Evolutionary conservation across 2,113 vertebrate genomes (phyloP), one percentile per base, ranked within the genome.

Genomic region (Carlito syrichta): DNA sequence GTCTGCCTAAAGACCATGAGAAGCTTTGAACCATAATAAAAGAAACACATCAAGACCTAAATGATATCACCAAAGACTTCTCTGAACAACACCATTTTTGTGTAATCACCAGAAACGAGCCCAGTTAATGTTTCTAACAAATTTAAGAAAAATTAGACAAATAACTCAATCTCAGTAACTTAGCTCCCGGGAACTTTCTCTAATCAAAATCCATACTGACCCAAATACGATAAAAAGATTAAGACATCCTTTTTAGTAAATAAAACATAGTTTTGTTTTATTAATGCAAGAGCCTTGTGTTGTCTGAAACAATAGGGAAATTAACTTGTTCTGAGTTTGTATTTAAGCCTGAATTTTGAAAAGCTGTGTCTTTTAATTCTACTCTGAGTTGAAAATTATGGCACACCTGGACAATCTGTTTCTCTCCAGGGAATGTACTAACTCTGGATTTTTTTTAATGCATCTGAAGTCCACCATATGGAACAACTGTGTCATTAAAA

Each of bases 401-500:
- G 90, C 88, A 93, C 97, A 98, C 98, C 97, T 98, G 98, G 97
- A 88, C 92, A 96, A 83, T 92, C 90, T 94, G 85, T 79, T 91
- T 93, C 97, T 96, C 97, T 97, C 97, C 86, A 25, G 98, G 96
- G 98, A 98, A 74, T 40, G 45, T 38, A 84, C 92, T 94, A 97
- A 98, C 92, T 83, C 66, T 8, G 76, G 43, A 85, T 84, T 73
- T 76, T 89, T 12, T 98, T 98, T 95, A 97, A n/a, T 97, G 94
- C 60, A 69, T 96, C 89, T 96, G 92, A 98, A 93, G 96, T 96
- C 96, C 95, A 98, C 98, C 97, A 98, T 98, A 98, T 98, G 98
- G 98, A 98, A 68, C 95, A 96, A 97, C 94, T 68, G 92, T 94
- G 95, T 96, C 97, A 92, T 98, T 98, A 98, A 97, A 97, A 96